Evolutionary conservation across 2,888 invertebrate genomes (phyloP).

Genomic region (Cerastis leucographa): DNA sequence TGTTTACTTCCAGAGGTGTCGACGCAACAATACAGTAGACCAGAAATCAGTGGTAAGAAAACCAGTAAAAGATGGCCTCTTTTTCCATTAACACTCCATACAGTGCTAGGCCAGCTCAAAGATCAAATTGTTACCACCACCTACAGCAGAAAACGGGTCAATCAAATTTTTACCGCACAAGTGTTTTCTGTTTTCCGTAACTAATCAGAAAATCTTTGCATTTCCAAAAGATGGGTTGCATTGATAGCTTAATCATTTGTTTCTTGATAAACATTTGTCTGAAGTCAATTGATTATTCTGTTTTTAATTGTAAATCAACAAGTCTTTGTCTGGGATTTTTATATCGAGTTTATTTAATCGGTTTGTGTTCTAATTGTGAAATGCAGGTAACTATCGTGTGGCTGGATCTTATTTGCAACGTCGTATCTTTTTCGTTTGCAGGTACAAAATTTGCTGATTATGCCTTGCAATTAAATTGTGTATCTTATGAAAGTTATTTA

Average conservation of each 20-base stretch:
- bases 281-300: conserved; percentile 13
- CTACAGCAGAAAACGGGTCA: neutral
- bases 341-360: neutral
- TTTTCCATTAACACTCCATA: neutral
- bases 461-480: neutral
- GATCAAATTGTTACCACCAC: neutral
- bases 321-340: conserved; percentile 11
- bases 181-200: neutral
- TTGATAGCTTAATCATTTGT: conserved; percentile 31
- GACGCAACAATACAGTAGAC: neutral
- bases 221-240: neutral
- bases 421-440: neutral
- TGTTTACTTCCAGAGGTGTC: neutral
- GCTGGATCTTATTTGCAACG: neutral
- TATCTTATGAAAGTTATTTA: no score
- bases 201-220: neutral
- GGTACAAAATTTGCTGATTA: neutral
- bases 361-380: neutral
- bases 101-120: neutral
- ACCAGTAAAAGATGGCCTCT: neutral
- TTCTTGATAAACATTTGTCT: conserved; percentile 14
- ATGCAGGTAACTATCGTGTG: neutral
- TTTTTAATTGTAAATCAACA: conserved; percentile 28
- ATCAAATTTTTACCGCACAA: neutral
- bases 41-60: neutral